Evolutionary conservation across 2,888 invertebrate species (phyloP), one percentile per base, ranked within the genome.

Genomic region (Heteromurus nitidus): DNA sequence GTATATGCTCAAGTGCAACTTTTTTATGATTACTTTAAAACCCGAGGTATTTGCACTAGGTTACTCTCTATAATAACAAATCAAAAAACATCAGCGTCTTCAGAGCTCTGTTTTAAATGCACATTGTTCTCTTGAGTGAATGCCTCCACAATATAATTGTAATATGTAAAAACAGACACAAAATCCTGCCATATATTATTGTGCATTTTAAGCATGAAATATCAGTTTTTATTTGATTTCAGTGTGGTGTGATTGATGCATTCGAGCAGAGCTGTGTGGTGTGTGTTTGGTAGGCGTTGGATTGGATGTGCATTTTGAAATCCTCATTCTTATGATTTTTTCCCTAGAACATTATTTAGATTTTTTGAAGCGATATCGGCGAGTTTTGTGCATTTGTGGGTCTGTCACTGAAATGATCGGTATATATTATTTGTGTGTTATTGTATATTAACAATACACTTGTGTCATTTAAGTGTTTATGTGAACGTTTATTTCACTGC

Each of bases 31-130:
- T 13, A 44, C 16, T 44, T 55, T 55, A 26, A 55, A 55, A 55
- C 55, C 1, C 55, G 13, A 26, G 55, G 26, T 55, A 55, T 55
- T 55, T 55, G 26, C 55, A 55, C 26, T 55, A 55, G 26, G 26
- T 26, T 55, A 26, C 26, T 55, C 47, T 47, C 47, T 36, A 9
- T 9, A 36, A 5, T 36, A 5, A 9, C 13, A 36, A 20, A 50
- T 26, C 26, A 26, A 26, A 2, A 3, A 2, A 5, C 55, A 55
- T 26, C 20, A 36, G 13, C n/a, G 47, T 47, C n/a, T 16, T 47
- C 47, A n/a, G n/a, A n/a, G 16, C 3, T 5, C 47, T 47, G 3
- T 11, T 47, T n/a, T 47, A n/a, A 47, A 16, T 47, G 11, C 47
- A 47, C 47, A 47, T n/a, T 11, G n/a, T 16, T 47, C 47, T 47